Base-by-base conservation (phyloP, 2,888 invertebrate genomes). In the Acanthopleura granulata region DNA sequence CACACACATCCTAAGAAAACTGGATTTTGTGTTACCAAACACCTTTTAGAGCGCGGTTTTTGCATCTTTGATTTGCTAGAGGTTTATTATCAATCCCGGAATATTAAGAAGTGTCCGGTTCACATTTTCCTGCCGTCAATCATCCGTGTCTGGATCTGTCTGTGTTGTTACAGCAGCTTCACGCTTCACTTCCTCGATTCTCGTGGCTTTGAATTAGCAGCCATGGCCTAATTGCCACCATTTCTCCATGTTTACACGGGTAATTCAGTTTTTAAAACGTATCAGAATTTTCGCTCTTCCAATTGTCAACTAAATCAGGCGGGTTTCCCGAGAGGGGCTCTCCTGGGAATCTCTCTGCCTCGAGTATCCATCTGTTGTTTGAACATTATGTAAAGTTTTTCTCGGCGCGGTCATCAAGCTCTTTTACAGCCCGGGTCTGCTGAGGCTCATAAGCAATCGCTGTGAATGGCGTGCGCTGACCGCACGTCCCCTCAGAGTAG, bases 281-380 rank as follows among this genome's bases (percentile, higher is more conserved):
- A 66, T 66, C 66, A 66, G 66, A 66, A 66, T 66, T 66, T 27
- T 66, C 29, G 29, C 66, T 27, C 27, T 66, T 3, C 22, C 66
- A 66, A 66, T 66, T 66, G 66, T 66, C 16, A 3, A 16, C 29
- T 16, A 66, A 66, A 27, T 27, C 22, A 66, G 29, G 15, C 66
- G 18, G 29, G 66, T 15, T 15, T 27, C 57, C 66, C 29, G 29
- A 18, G 29, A 18, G 29, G 22, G 6, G 22, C 6, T 66, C 66
- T 66, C 66, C 6, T 16, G 66, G 66, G 66, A 66, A 6, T 15
- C 1, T 22, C 16, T 27, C 27, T 16, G 27, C 27, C 29, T 27
- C 66, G 29, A 27, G 66, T 66, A 66, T 66, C 66, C 66, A 66
- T 66, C 66, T 66, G 66, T 66, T 66, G 66, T 66, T 27, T 66